A percentile compares a stretch with the other conserved stretches of the same genome.
Conservation (phyloP, 2,888 invertebrate species). For the Sepiola atlantica region DNA sequence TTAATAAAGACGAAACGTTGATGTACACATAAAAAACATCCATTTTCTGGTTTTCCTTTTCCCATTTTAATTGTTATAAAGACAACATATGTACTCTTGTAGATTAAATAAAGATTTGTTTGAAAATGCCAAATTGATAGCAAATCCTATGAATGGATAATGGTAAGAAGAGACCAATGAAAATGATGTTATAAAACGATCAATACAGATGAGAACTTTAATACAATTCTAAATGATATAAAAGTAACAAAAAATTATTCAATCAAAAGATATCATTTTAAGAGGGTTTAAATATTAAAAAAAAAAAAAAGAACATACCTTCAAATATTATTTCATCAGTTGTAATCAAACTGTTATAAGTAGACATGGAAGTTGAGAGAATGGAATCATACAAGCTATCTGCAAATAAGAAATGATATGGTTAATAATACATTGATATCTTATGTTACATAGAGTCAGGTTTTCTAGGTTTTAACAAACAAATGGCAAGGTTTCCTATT, state of each 20-base stretch:
- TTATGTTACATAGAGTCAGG: no score
- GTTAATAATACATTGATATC: no score
- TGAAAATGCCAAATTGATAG: no score
- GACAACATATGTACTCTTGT: no score
- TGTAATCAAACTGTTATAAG: background rate
- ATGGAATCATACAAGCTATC: background rate
- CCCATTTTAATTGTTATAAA: no score
- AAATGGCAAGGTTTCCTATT: no score
- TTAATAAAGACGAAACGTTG: no score
- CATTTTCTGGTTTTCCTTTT: no score
- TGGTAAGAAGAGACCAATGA: background rate
- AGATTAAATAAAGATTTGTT: no score
- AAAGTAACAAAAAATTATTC: background rate
- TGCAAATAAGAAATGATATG: background rate
- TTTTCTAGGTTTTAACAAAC: no score
- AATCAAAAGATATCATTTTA: background rate
- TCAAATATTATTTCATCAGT: constrained; percentile 9
- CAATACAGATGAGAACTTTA: background rate
- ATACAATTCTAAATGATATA: background rate
- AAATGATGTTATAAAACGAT: background rate
- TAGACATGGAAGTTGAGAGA: background rate
- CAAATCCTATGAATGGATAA: background rate
- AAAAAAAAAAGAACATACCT: background rate
- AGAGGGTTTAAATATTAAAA: background rate
- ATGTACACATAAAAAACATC: no score